Evolutionary conservation across 2,113 vertebrate genomes (phyloP).

Genomic region (Misgurnus mizolepis): DNA sequence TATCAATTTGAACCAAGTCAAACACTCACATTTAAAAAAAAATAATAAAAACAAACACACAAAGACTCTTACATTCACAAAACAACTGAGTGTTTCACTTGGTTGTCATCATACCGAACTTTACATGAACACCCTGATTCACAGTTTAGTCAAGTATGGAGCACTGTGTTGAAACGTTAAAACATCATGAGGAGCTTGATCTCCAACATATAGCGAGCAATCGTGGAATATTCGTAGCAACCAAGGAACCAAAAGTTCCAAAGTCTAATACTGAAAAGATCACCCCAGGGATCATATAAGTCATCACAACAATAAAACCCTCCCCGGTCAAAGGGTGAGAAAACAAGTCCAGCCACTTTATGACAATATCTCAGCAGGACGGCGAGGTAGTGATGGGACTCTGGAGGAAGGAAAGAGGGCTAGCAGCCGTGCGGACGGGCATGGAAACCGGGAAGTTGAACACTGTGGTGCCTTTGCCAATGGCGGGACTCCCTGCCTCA

Average conservation of each 20-base stretch:
- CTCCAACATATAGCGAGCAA: not conserved
- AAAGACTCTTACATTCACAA: not conserved
- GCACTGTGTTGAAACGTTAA: conserved; percentile 6
- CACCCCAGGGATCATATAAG: conserved; percentile 24
- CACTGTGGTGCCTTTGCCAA: conserved; percentile 82
- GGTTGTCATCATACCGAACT: conserved; percentile 15
- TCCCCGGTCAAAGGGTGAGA: not conserved
- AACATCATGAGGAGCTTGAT: not conserved
- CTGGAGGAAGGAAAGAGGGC: conserved; percentile 88
- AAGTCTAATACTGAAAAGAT: conserved; percentile 29
- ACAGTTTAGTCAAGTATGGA: not conserved
- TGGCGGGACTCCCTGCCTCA: conserved; percentile 87
- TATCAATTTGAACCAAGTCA: conserved; percentile 63
- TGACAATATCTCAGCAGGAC: conserved; percentile 82
- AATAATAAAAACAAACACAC: conserved; percentile 3
- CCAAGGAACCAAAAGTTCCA: conserved; percentile 6
- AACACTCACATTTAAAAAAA: not conserved
- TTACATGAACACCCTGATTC: not conserved
- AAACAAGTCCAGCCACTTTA: not conserved
- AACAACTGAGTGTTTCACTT: not conserved
- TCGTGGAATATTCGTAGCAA: conserved; percentile 14
- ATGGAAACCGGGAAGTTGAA: conserved; percentile 97
- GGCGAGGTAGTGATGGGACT: conserved; percentile 97
- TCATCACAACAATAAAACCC: not conserved
- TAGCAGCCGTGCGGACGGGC: conserved; percentile 82